Conservation (phyloP, 2,888 invertebrate genomes). For the Agonopterix arenella region DNA sequence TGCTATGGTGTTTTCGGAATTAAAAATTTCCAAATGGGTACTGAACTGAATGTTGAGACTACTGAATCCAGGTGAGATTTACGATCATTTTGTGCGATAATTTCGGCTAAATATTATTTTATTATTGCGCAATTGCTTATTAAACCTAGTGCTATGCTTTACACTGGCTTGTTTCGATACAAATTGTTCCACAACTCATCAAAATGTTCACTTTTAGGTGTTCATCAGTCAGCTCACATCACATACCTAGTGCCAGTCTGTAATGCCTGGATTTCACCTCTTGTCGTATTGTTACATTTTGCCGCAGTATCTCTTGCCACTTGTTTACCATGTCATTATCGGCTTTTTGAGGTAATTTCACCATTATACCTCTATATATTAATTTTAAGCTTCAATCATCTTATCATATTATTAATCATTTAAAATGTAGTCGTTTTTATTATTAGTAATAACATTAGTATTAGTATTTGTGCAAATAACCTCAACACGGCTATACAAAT, state of each 20-base stretch:
- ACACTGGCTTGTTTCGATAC: neutral
- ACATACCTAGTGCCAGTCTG: conserved; percentile 14
- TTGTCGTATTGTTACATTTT: conserved; percentile 37
- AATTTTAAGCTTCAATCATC: too few relatives aligned
- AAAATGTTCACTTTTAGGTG: conserved; percentile 29
- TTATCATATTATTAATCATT: too few relatives aligned
- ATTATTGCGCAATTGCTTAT: conserved; percentile 47
- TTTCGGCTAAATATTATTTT: conserved; percentile 5
- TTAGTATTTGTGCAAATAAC: too few relatives aligned
- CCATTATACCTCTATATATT: neutral
- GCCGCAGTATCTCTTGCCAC: conserved; percentile 39
- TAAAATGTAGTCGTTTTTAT: too few relatives aligned
- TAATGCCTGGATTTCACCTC: conserved; percentile 41
- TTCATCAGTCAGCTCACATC: conserved; percentile 17
- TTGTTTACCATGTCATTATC: conserved; percentile 49
- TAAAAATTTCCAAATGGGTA: conserved; percentile 59
- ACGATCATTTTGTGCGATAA: conserved; percentile 6
- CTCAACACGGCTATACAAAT: too few relatives aligned
- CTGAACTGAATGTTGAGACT: conserved; percentile 52
- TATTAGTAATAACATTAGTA: too few relatives aligned
- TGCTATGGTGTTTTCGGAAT: conserved; percentile 59
- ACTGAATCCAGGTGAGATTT: conserved; percentile 50
- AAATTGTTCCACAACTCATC: neutral
- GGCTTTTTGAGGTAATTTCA: conserved; percentile 48
- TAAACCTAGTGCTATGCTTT: conserved; percentile 12